phyloP scores from a whole-genome alignment of 2,113 vertebrate genomes.

The Lathamus discolor region DNA sequence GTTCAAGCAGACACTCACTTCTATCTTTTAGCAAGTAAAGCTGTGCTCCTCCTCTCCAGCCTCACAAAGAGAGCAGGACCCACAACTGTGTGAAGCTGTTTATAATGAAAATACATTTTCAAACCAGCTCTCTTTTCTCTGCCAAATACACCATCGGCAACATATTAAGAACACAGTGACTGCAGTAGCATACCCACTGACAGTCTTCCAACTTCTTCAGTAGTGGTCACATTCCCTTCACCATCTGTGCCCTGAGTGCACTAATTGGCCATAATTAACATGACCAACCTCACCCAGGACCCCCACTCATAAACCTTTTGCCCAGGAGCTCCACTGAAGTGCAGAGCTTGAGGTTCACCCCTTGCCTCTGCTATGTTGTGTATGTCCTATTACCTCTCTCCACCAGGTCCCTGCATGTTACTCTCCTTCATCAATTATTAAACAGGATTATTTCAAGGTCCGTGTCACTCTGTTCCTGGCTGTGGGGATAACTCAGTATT shows the following conservation, averaged over 20 bases:
- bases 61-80: neutral
- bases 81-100: neutral
- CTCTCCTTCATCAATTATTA: neutral
- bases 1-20: neutral
- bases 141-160: neutral
- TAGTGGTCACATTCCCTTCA: neutral
- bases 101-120: neutral
- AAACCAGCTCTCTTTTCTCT: neutral
- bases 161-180: neutral
- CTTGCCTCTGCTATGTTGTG: neutral
- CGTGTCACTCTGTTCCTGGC: neutral
- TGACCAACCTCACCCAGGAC: neutral
- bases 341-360: neutral
- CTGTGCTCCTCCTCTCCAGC: neutral
- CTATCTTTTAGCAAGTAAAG: neutral
- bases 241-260: neutral
- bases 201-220: neutral
- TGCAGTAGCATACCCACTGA: neutral
- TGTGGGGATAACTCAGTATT: neutral
- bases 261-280: neutral
- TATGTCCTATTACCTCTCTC: neutral
- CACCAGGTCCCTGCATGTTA: neutral
- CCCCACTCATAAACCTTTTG: neutral
- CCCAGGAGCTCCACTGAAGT: neutral
- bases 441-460: neutral